Evolutionary conservation across 2,888 invertebrate genomes (phyloP), one percentile per base, ranked within the genome.

Genomic region (Cosmopolites sordidus): DNA sequence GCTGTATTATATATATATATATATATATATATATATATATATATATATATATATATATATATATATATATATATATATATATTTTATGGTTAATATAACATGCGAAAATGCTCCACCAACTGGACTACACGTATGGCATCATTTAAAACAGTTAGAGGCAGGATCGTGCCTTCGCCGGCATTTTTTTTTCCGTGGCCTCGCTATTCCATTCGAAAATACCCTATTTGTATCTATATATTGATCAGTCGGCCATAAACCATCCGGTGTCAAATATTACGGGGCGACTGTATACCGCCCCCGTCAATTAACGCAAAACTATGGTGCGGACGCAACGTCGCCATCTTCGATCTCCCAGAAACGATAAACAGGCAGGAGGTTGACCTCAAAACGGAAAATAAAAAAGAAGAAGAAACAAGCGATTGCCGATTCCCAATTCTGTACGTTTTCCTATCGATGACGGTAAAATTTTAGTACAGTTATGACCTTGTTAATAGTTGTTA

Each of bases 151-250:
- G 56, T 51, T 51, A 56, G 45, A 45, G 43, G 49, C 15, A 55
- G 48, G 55, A 33, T 56, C 56, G 51, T 51, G 56, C 48, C 18
- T 37, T 16, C n/a, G 45, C 12, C 43, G n/a, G n/a, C n/a, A n/a
- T n/a, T n/a, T n/a, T n/a, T n/a, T n/a, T 55, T 55, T 51, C 4
- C 22, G 22, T 8, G 22, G 22, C 22, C 22, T 8, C 33, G 4
- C 51, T 54, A 14, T 3, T 22, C 43, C 27, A 38, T 33, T 41
- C 15, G 56, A 49, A 56, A 52, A 52, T 52, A 52, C 46, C 56
- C 56, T 53, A 56, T 53, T 56, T 56, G 56, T 56, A 56, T 56
- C 56, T 56, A 49, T 56, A 53, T 56, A 56, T 56, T 53, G 56
- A 56, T 56, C 56, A 53, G 50, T 14, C 38, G 56, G 40, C 52